Percentiles rank a stretch among this genome's conserved stretches.
These are phyloP conservation scores for Cerceris rybyensis DNA, from an alignment of 2,888 invertebrate species.

Conservation along the genomic window DNA sequence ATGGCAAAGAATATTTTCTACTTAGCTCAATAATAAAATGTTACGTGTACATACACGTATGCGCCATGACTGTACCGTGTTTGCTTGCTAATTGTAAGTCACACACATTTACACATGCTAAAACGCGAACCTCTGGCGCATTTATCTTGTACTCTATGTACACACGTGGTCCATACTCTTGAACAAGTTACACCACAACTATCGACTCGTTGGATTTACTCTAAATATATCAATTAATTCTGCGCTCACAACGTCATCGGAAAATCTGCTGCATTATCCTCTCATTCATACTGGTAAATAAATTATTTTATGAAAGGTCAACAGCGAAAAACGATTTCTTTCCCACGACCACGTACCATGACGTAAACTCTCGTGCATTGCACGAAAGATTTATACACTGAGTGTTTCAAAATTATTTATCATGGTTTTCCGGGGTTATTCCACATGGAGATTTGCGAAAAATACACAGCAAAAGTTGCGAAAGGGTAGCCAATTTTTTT, in stretches of 20 bases:
- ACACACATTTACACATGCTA: constrained; percentile 9
- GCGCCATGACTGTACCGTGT: constrained; percentile 27
- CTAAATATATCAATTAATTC: constrained; percentile 19
- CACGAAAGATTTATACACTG: constrained; percentile 6
- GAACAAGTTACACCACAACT: constrained; percentile 14
- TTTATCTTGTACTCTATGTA: not conserved
- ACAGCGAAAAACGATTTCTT: constrained; percentile 18
- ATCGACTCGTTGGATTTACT: constrained; percentile 11
- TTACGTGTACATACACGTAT: constrained; percentile 17
- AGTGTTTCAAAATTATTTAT: too few relatives aligned
- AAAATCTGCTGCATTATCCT: constrained; percentile 65
- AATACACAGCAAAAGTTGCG: too few relatives aligned
- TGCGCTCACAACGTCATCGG: constrained; percentile 44
- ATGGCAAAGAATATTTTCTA: constrained; percentile 57
- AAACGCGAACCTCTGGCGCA: constrained; percentile 16
- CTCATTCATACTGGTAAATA: constrained; percentile 74
- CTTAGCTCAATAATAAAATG: constrained; percentile 38
- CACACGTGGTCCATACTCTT: not conserved
- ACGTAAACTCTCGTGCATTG: constrained; percentile 3
- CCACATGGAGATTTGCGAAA: too few relatives aligned
- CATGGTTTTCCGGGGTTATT: too few relatives aligned
- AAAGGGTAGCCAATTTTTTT: too few relatives aligned
- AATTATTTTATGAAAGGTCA: constrained; percentile 73
- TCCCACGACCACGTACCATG: not conserved
- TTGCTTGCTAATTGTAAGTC: constrained; percentile 21